Conservation (phyloP, 2,888 invertebrate genomes). For the Cephus nigrinus region DNA sequence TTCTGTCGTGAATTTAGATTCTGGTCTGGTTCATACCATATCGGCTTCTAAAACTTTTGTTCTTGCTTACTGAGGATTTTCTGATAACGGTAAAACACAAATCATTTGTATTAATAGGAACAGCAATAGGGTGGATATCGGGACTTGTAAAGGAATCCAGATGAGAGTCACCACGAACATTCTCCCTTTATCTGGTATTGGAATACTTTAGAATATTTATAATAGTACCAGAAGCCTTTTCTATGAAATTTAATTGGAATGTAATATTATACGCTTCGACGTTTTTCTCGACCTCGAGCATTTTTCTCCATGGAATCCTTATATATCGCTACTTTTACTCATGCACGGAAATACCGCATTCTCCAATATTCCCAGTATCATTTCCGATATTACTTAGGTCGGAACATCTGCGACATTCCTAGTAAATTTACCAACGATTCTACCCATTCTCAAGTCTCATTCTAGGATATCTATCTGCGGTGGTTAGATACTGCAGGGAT, state of each 20-base stretch:
- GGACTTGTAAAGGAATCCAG: background rate
- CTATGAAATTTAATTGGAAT: conserved; percentile 41
- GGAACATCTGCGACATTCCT: background rate
- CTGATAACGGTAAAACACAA: no score
- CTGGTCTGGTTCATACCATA: background rate
- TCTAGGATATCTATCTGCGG: background rate
- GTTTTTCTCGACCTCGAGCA: background rate
- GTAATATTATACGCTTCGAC: background rate
- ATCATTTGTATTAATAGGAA: no score
- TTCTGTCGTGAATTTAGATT: background rate
- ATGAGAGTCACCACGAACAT: background rate
- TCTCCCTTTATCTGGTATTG: background rate
- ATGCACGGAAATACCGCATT: background rate
- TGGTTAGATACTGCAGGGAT: background rate
- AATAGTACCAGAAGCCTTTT: conserved; percentile 17
- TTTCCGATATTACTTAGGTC: background rate
- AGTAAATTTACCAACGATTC: background rate
- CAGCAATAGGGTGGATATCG: no score
- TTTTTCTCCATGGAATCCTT: background rate
- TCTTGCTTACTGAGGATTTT: no score
- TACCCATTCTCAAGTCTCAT: background rate
- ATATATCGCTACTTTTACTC: background rate
- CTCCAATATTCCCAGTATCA: background rate
- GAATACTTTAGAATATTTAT: conserved; percentile 33
- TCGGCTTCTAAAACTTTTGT: no score